Evolutionary conservation across 1,140 invertebrate genomes (phyloP).

Genomic region (Papilio helenus): DNA sequence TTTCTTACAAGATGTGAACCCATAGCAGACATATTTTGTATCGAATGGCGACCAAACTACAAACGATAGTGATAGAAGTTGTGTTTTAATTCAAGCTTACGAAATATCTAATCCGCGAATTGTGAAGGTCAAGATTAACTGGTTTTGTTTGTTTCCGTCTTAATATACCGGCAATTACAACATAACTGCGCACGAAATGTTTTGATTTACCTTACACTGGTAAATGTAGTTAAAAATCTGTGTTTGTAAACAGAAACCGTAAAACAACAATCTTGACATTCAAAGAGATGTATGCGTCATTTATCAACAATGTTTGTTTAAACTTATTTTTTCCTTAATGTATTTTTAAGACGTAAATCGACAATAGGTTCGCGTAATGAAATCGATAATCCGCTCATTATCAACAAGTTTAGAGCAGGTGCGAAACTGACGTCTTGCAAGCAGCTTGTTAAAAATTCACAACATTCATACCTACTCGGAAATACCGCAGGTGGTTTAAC

Average conservation of each 20-base stretch:
- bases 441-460: neutral
- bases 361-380: neutral
- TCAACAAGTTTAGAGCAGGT: neutral
- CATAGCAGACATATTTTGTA: neutral
- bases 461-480: slow-evolving; percentile 4
- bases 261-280: neutral
- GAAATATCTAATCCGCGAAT: neutral
- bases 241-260: neutral
- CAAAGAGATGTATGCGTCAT: neutral
- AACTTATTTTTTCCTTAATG: neutral
- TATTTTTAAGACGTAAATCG: neutral
- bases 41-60: neutral
- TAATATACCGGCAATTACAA: neutral
- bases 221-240: neutral
- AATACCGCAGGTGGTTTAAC: neutral
- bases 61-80: neutral
- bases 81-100: slow-evolving; percentile 16
- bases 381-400: neutral
- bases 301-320: neutral
- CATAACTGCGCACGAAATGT: neutral
- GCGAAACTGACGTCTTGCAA: neutral
- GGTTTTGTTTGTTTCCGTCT: slow-evolving; percentile 15
- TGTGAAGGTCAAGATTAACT: slow-evolving; percentile 13
- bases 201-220: neutral
- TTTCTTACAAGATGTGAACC: neutral